Evolutionary conservation across 2,113 vertebrate species (phyloP), one percentile per base, ranked within the genome.

Genomic region (Eurypyga helias): DNA sequence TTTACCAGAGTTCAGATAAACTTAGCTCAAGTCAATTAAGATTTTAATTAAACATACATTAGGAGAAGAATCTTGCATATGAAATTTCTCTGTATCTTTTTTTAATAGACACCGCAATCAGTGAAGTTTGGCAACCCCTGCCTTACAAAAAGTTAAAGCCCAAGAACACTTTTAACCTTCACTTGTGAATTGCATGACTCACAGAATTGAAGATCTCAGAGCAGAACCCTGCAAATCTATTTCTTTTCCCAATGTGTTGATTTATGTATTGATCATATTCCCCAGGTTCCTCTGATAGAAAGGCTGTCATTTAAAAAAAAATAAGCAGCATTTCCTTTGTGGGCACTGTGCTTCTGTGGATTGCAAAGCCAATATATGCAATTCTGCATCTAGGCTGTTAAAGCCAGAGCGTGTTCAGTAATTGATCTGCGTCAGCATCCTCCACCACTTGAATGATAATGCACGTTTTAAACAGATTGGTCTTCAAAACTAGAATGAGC

Each of bases 31-130:
- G 41, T 33, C 87, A 94, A 91, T 91, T 89, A 91, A 60, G 34
- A 58, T 94, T 84, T 92, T 91, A 91, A 91, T 97, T 91, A 93
- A 91, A 64, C 36, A 55, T 38, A 33, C 18, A 46, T 83, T 79
- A 73, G 28, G 36, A 75, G 21, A 17, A 57, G 43, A 93, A 62
- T 45, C 49, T 92, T 85, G 82, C 83, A 72, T 83, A n/a, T 48
- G 36, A 77, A 78, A 41, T 90, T 36, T 58, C 31, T 79, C 60
- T 5, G 3, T n/a, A 26, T n/a, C 31, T 64, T 69, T 52, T 41
- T 87, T 57, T 13, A 54, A 67, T 19, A 81, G 46, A 19, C 10
- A 15, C 17, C 75, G 43, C 31, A 62, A 62, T 54, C 60, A 28
- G 33, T 1, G 13, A 61, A 60, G 25, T 78, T 84, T 92, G 77